These are phyloP conservation scores for Lacerta bilineata DNA, from an alignment of 2,797 vertebrate genomes.

Conservation along the genomic window DNA sequence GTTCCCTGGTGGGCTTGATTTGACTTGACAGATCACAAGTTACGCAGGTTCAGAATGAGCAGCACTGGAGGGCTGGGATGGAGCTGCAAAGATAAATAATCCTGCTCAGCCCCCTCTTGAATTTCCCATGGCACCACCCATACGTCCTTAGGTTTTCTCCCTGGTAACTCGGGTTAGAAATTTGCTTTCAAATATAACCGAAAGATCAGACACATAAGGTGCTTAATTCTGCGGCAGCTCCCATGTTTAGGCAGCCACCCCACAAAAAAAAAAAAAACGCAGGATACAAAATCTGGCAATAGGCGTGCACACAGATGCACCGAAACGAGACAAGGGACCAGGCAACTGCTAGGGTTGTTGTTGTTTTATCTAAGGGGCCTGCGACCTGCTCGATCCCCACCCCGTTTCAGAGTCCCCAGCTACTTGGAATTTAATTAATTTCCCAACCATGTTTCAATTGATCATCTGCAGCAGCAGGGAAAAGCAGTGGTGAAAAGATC, in stretches of 20 bases:
- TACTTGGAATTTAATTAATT: slow-evolving; percentile 6
- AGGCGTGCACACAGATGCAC: background rate
- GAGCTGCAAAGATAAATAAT: background rate
- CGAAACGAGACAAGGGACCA: background rate
- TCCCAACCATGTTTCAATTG: background rate
- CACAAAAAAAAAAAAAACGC: background rate
- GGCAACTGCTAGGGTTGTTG: background rate
- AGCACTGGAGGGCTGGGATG: background rate
- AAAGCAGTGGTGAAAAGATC: background rate
- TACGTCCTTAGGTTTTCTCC: background rate
- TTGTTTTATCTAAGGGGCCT: background rate
- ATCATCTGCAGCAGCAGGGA: background rate
- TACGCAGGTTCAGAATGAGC: background rate
- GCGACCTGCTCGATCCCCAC: background rate
- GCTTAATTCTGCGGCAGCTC: background rate
- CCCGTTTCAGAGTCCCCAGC: background rate
- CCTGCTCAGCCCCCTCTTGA: background rate
- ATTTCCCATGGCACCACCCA: background rate
- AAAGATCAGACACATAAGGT: background rate
- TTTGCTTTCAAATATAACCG: background rate
- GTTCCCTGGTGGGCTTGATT: background rate
- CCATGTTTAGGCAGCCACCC: background rate
- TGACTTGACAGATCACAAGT: background rate
- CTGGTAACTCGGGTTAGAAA: background rate
- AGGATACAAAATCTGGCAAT: background rate